Evolutionary conservation across 2,797 vertebrate species (phyloP), one percentile per base, ranked within the genome.

Genomic region (Sebastes steindachneri): DNA sequence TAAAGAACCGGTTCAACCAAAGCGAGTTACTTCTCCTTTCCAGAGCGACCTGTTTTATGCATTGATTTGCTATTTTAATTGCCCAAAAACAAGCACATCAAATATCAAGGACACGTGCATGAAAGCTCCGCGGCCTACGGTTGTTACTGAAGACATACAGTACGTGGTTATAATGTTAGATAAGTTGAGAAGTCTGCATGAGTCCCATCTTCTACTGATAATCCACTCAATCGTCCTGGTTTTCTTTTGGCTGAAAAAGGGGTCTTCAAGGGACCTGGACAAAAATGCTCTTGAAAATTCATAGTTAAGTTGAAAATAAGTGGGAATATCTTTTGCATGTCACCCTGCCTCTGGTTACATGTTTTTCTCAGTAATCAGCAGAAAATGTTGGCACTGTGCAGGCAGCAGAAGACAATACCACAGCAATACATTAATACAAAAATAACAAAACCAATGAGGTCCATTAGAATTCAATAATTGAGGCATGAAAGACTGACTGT

Each of bases 1-100:
- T 17, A 59, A 69, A 66, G 51, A 88, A 84, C 82, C 9, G 3
- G 71, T 79, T 71, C 23, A 4, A 72, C 73, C 68, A 55, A 45
- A 62, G 14, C 0, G 0, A 45, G 62, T 70, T 76, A 69, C 55
- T 12, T 7, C 29, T 23, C 3, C 12, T 11, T 64, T 60, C 25
- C n/a, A 48, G 25, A 68, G 23, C 1, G 6, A 70, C 41, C 35
- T 0, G 65, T 55, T 71, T 29, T 3, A 73, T 3, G 37, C 26
- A 21, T 1, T 0, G 37, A 51, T 73, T 19, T 2, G 9, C 11
- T n/a, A 25, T 72, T 28, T 60, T 4, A 15, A 62, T 53, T 6
- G 7, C 11, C 41, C 3, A 17, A 14, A 37, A 41, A 51, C 7
- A 3, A 55, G 23, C 5, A 6, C 12, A 59, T 37, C 12, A 29